phyloP scores from a whole-genome alignment of 2,113 vertebrate species.

The Piprites chloris region DNA sequence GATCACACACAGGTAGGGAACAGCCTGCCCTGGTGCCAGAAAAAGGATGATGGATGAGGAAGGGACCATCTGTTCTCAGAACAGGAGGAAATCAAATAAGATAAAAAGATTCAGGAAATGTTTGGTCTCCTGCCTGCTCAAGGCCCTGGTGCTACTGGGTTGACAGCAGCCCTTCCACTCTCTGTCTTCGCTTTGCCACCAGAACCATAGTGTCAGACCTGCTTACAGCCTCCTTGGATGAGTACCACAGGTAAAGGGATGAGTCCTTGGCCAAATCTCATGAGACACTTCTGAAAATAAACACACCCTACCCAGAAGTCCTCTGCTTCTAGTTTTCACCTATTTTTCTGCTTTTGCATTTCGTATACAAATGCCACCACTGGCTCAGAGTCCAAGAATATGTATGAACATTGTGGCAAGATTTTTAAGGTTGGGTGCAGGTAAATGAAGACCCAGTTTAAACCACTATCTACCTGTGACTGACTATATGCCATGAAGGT shows the following conservation, averaged over 20 bases:
- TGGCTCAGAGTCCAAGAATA: neutral
- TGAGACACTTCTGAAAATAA: neutral
- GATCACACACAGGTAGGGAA: neutral
- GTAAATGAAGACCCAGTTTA: neutral
- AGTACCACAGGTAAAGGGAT: neutral
- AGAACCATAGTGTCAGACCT: neutral
- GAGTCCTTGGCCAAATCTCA: neutral
- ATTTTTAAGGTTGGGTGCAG: neutral
- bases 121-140: neutral
- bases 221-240: neutral
- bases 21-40: neutral
- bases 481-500: neutral
- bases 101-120: neutral
- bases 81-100: neutral
- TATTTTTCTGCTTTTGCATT: neutral
- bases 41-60: neutral
- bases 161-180: neutral
- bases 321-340: neutral
- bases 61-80: neutral
- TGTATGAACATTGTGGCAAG: neutral
- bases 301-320: neutral
- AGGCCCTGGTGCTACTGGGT: neutral
- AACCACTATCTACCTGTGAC: neutral
- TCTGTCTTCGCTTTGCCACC: neutral
- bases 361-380: neutral